Evolutionary conservation across 1,140 invertebrate genomes (phyloP).

Genomic region (Drosophila littoralis): DNA sequence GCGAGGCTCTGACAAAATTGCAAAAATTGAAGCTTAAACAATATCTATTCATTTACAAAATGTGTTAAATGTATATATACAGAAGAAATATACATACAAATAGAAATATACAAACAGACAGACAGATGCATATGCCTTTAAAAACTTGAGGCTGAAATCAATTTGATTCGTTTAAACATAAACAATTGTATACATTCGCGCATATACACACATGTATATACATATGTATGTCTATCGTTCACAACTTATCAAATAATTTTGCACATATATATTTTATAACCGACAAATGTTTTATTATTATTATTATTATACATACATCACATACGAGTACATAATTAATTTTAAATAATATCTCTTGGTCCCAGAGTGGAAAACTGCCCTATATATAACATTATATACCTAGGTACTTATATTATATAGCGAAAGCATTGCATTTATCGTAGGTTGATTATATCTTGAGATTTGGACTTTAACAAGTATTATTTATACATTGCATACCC

Average conservation of each 20-base stretch:
- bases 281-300: conserved; percentile 14
- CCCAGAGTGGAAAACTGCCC: conserved; percentile 11
- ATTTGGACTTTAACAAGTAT: conserved; percentile 39
- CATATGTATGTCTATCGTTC: background rate
- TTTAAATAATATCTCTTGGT: conserved; percentile 8
- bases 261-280: conserved; percentile 15
- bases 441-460: conserved; percentile 38
- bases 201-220: conserved; percentile 25
- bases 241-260: conserved; percentile 12
- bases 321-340: conserved; percentile 15
- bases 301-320: too few species aligned
- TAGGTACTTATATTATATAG: conserved; percentile 6
- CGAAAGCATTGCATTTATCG: conserved; percentile 37
- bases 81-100: background rate
- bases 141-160: conserved; percentile 48
- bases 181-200: conserved; percentile 22
- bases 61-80: conserved; percentile 8
- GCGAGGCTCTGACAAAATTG: background rate
- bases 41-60: background rate
- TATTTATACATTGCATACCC: conserved; percentile 43
- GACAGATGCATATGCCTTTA: conserved; percentile 22
- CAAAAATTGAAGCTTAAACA: background rate
- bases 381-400: conserved; percentile 11
- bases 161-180: conserved; percentile 30
- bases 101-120: conserved; percentile 4